phyloP scores from a whole-genome alignment of 2,888 invertebrate genomes.

The Acrobasis repandana region DNA sequence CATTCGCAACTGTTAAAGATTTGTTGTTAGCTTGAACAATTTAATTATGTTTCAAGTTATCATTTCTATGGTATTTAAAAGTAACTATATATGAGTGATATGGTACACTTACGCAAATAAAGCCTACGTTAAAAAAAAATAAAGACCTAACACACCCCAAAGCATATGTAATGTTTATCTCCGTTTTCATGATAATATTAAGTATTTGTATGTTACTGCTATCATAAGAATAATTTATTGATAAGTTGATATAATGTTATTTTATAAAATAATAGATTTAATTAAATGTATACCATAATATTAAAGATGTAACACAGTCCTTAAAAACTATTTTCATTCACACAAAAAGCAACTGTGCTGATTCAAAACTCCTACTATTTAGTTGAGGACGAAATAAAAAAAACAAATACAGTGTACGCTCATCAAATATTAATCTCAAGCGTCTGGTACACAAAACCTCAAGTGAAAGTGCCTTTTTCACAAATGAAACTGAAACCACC shows the following conservation, averaged over 20 bases:
- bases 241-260: no score
- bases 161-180: no score
- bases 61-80: neutral
- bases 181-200: no score
- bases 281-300: no score
- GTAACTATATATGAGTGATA: no score
- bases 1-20: neutral
- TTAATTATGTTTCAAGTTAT: neutral
- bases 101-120: no score
- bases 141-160: neutral
- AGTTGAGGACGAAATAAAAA: constrained; percentile 1
- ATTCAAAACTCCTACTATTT: neutral
- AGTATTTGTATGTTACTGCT: no score
- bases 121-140: neutral
- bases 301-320: neutral
- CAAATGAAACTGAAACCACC: constrained; percentile 9
- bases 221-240: no score
- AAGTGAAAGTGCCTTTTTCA: constrained; percentile 5
- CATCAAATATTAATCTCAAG: constrained; percentile 2
- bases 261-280: no score
- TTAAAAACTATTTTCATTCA: neutral
- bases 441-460: neutral
- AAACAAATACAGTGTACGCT: neutral
- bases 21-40: neutral
- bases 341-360: neutral